Conservation (phyloP, 2,797 vertebrate genomes). For the Brotogeris chrysoptera region DNA sequence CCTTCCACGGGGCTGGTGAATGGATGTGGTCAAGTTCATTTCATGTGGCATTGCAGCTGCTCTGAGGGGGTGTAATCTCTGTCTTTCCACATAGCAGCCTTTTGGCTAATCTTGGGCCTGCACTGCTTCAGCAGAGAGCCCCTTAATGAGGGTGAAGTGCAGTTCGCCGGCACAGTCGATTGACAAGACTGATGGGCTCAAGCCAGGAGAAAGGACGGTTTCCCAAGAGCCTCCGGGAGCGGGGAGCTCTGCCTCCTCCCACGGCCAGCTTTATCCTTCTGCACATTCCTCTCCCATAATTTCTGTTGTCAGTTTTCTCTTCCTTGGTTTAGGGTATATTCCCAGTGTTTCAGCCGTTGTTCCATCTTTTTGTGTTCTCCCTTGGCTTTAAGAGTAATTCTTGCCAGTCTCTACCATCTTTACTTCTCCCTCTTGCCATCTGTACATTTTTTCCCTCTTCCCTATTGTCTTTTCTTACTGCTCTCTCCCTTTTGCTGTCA, state of each 20-base stretch:
- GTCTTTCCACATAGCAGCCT: neutral
- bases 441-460: neutral
- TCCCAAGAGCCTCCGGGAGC: slow-evolving; percentile 21
- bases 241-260: slow-evolving; percentile 56
- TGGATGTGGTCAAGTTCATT: neutral
- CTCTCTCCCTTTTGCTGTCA: slow-evolving; percentile 56
- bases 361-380: neutral
- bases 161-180: neutral
- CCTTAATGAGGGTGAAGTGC: slow-evolving; percentile 11
- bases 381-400: neutral
- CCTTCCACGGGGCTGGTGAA: neutral
- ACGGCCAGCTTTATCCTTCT: neutral
- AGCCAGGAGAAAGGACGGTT: neutral
- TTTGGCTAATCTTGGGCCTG: neutral
- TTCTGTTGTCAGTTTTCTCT: neutral
- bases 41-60: neutral
- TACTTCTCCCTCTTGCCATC: neutral
- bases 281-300: slow-evolving; percentile 2
- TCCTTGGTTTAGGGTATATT: neutral
- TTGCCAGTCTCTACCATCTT: neutral
- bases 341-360: neutral
- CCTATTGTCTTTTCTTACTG: slow-evolving; percentile 36
- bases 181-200: slow-evolving; percentile 44
- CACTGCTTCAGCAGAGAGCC: neutral
- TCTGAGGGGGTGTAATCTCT: neutral